phyloP scores from a whole-genome alignment of 2,797 vertebrate species.

The Myiotriccus ornatus region DNA sequence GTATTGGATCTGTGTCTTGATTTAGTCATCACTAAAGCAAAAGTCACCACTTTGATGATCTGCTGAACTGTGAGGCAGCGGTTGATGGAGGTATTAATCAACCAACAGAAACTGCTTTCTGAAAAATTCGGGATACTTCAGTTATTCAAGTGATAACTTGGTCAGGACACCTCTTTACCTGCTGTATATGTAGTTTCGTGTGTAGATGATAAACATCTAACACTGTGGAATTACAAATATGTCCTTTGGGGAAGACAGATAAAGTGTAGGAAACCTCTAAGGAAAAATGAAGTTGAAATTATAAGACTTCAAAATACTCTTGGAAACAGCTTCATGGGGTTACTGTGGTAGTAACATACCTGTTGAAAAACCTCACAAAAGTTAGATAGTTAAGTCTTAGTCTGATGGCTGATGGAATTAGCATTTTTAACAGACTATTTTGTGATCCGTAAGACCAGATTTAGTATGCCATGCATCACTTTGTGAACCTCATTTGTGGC shows the following conservation, averaged over 20 bases:
- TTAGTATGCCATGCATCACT: neutral
- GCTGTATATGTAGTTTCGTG: neutral
- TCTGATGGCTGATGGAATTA: neutral
- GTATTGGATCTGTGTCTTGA: neutral
- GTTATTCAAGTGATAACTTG: neutral
- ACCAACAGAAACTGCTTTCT: neutral
- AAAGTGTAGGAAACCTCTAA: neutral
- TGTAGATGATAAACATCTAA: neutral
- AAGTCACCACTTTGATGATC: neutral
- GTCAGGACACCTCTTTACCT: slow-evolving; percentile 5
- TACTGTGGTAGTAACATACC: neutral
- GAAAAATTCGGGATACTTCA: neutral
- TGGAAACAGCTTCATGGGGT: neutral
- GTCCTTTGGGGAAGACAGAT: neutral
- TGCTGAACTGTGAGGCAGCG: neutral
- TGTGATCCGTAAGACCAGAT: neutral
- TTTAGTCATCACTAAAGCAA: slow-evolving; percentile 21
- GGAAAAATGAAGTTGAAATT: neutral
- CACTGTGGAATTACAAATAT: neutral
- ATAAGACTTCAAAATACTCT: neutral
- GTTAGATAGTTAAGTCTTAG: neutral
- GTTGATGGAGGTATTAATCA: neutral
- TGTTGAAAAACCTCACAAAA: neutral
- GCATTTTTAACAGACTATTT: neutral
- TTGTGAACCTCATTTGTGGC: neutral